Evolutionary conservation across 64 coral and sea anemone species (phyloP), one percentile per base, ranked within the genome.

Genomic region (Stichodactyla mertensii): DNA sequence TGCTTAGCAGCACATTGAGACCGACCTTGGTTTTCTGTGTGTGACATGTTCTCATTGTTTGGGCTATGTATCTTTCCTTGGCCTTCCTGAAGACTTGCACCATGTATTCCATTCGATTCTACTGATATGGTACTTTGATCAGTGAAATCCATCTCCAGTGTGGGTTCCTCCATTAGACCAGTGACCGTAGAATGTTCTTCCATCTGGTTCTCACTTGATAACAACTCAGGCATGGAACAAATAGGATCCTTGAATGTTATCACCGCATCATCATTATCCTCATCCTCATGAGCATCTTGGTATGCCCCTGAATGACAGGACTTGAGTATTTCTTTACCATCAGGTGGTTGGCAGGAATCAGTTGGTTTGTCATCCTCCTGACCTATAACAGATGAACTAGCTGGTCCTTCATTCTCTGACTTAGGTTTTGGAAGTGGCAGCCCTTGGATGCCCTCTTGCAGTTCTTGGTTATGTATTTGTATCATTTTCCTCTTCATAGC

Each of bases 401-500:
- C 62, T n/a, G 12, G 22, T 9, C 1, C 22, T 66, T 66, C 18
- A 18, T 74, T 23, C 11, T 74, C 24, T 74, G 64, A 16, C 4
- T 61, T 61, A 20, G 3, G n/a, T 22, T 69, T 69, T 69, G 19
- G 6, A n/a, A 20, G 18, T 69, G n/a, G 26, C 7, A 69, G n/a
- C 18, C 64, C 64, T 69, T 69, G 64, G 64, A 69, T 0, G 9
- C 64, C 64, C 14, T 58, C 56, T 58, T 70, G 19, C 1, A 24
- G 22, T 24, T 74, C 69, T 74, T 36, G 69, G 23, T 74, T 55
- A 78, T 52, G 24, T 18, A 24, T 55, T 1, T 91, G 85, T 55
- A 79, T 79, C 66, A 19, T 82, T 67, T 77, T 70, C 82, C 77
- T 70, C 78, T 91, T 91, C 22, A 62, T 91, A 28, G 84, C 89